Base-by-base conservation (phyloP, 2,113 vertebrate species). In the Pandion haliaetus region DNA sequence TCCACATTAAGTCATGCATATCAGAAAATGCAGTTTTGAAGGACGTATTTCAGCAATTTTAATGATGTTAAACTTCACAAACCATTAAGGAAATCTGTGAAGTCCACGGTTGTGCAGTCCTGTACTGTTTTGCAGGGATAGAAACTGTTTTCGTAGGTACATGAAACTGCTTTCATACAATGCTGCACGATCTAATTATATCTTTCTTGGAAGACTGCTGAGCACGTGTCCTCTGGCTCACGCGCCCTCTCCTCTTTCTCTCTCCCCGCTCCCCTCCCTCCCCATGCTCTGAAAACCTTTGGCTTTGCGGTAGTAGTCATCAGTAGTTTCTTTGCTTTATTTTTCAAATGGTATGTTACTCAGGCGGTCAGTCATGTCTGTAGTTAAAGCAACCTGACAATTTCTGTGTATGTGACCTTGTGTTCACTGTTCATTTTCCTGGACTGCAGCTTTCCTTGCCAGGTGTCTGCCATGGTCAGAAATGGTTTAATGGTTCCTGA, bases 201-300 rank as follows among this genome's bases (percentile, higher is more conserved):
- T 91, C 95, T 94, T 95, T 93, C 91, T 89, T 92, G 80, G 92
- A 92, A 92, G 85, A 61, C 55, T 58, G 55, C 63, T 69, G 63
- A 84, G 69, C 83, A 76, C 2, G 3, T 88, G 92, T 91, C 63
- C n/a, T 55, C 54, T 72, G 73, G 57, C 70, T 96, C 40, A 45
- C 9, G 1, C 2, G 3, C 49, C 49, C 36, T 52, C 54, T 79
- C 24, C 40, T 78, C 50, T 86, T 57, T 83, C 62, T 58, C 47
- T 86, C 36, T 77, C 36, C 47, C 44, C 19, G 12, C 9, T 87
- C 34, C 4, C 34, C 14, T 83, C 66, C 11, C 6, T 91, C 65
- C 34, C 15, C 6, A 1, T 59, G 11, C 34, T 25, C 55, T 58
- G 38, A 40, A 40, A 90, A 63, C 31, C n/a, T 62, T 86, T 55